Evolutionary conservation across 2,113 vertebrate genomes (phyloP).

Genomic region (Sturnus vulgaris): DNA sequence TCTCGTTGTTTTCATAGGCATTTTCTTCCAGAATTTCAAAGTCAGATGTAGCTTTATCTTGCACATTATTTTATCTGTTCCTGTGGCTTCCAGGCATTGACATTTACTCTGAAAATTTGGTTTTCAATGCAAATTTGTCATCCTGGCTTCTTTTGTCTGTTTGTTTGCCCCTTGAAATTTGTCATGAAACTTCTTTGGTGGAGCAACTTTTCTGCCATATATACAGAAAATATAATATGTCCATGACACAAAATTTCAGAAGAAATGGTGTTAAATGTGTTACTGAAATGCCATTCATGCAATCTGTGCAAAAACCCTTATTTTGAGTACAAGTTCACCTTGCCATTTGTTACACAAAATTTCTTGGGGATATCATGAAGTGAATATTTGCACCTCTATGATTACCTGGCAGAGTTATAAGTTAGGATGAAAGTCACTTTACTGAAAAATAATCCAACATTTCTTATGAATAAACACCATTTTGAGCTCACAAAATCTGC

Average conservation of each 20-base stretch:
- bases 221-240: background rate
- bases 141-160: background rate
- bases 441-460: background rate
- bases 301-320: background rate
- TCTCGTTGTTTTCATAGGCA: background rate
- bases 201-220: background rate
- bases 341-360: background rate
- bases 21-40: background rate
- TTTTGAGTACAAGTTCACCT: background rate
- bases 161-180: background rate
- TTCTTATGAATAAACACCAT: background rate
- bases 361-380: background rate
- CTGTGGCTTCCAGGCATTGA: background rate
- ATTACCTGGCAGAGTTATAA: background rate
- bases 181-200: background rate
- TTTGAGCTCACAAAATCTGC: background rate
- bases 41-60: background rate
- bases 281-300: background rate
- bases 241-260: background rate
- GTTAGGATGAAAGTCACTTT: background rate
- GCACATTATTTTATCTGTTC: background rate
- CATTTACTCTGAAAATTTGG: background rate
- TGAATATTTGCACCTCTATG: background rate
- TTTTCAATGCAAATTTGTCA: background rate
- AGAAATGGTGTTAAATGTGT: background rate